Percentiles rank a stretch among this genome's conserved stretches.
phyloP scores from a whole-genome alignment of 2,113 vertebrate genomes.

The Scolopax mira region DNA sequence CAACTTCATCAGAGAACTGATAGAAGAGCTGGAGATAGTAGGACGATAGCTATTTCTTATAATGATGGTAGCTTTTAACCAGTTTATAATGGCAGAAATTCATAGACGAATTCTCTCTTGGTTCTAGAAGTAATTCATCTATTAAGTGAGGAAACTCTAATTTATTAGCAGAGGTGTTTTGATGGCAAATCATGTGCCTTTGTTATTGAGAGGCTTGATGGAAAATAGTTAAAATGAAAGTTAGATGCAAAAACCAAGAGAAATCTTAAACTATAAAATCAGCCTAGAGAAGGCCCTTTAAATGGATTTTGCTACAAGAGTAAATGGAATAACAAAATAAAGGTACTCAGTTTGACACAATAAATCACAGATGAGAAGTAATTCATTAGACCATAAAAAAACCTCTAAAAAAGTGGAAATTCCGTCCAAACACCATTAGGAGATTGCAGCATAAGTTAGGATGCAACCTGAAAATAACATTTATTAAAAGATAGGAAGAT shows the following conservation, averaged over 20 bases:
- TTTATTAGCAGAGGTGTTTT: neutral
- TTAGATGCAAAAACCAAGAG: neutral
- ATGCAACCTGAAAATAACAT: neutral
- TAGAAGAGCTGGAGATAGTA: neutral
- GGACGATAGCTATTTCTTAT: neutral
- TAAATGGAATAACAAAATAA: neutral
- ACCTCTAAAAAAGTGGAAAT: neutral
- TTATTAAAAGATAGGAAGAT: neutral
- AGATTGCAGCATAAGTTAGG: neutral
- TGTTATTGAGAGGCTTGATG: neutral
- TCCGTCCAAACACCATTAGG: slow-evolving; percentile 1
- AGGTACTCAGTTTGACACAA: neutral
- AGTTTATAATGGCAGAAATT: neutral
- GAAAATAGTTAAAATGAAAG: neutral
- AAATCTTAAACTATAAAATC: neutral
- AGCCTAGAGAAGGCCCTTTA: neutral
- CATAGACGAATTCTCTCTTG: neutral
- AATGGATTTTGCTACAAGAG: neutral
- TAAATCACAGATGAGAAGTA: neutral
- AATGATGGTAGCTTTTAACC: neutral
- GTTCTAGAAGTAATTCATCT: neutral
- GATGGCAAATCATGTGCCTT: neutral
- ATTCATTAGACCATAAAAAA: slow-evolving; percentile 10
- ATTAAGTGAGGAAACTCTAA: neutral
- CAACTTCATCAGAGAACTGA: neutral